Base-by-base conservation (phyloP, 2,797 vertebrate genomes). In the Lutjanus campechanus region DNA sequence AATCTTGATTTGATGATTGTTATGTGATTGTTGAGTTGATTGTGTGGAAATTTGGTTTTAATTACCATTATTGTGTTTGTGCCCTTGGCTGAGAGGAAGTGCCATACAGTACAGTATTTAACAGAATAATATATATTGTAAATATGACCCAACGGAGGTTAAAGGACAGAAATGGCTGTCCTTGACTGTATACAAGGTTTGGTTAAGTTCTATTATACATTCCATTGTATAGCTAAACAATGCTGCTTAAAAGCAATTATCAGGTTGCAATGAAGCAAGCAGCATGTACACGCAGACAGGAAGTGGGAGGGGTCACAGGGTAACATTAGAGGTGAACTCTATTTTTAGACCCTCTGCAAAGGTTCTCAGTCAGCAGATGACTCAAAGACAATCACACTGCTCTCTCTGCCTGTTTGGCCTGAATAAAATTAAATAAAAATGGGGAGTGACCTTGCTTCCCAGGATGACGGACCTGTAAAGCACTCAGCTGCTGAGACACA, bases 271-370 rank as follows among this genome's bases (percentile, higher is more conserved):
- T 0, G n/a, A 84, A 69, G 69, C 56, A 68, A 77, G 67, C 58
- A 74, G 60, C 53, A 65, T 56, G 59, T 53, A 73, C 73, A 80
- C 59, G 56, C 64, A 53, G 72, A 75, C 74, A 88, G 82, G 77
- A 90, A 86, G 77, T 53, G 73, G 81, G 85, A 79, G 75, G 86
- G 72, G 86, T 90, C 80, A 74, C 60, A 20, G 79, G 82, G 69
- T 85, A 88, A 88, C 46, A 91, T 68, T 82, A 68, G 69, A 91
- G 89, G 88, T 93, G 82, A 90, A 13, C 3, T 75, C 87, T 94
- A 94, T 93, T 93, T 91, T 92, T 92, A 93, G 85, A 86, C 53
- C 29, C 69, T 81, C 22, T 76, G 59, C 81, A 92, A 89, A 91
- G 79, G 88, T 83, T 83, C 85, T 83, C 85, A 83, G 88, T 91